Evolutionary conservation across 2,797 vertebrate genomes (phyloP).

Genomic region (Prionace glauca): DNA sequence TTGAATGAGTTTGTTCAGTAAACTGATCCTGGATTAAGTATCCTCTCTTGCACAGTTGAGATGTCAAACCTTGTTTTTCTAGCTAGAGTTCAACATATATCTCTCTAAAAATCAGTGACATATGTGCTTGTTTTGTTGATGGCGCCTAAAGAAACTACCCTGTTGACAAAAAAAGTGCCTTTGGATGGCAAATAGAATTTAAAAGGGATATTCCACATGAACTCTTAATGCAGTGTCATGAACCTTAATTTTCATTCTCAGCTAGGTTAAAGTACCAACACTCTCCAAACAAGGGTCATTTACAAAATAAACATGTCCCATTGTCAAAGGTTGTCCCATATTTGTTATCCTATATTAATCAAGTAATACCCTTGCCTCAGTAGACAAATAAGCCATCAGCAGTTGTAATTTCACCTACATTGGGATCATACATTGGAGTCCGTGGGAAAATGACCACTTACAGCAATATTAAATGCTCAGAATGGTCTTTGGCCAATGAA

Average conservation of each 20-base stretch:
- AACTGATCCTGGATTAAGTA: slow-evolving; percentile 16
- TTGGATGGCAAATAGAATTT: slow-evolving; percentile 1
- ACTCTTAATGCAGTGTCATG: background rate
- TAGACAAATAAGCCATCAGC: background rate
- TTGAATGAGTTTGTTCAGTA: slow-evolving; percentile 20
- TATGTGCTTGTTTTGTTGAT: background rate
- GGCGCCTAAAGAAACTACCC: background rate
- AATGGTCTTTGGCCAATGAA: background rate
- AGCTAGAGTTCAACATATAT: slow-evolving; percentile 20
- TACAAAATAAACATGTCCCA: slow-evolving; percentile 28
- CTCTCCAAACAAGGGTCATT: slow-evolving; percentile 30
- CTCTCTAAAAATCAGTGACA: slow-evolving; percentile 3
- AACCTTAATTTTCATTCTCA: slow-evolving; percentile 4
- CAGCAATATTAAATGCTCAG: background rate
- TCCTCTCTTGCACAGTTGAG: slow-evolving; percentile 14
- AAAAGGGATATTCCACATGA: background rate
- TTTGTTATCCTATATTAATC: slow-evolving; percentile 9
- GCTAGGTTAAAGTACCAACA: background rate
- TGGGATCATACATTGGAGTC: slow-evolving; percentile 12
- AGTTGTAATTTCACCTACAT: background rate
- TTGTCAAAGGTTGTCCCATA: slow-evolving; percentile 18
- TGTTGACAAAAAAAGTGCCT: background rate
- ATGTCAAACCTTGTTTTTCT: slow-evolving; percentile 14
- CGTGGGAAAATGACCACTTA: slow-evolving; percentile 12
- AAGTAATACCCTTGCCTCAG: background rate